phyloP scores from a whole-genome alignment of 1,140 invertebrate genomes.

The Anastatus disparis region DNA sequence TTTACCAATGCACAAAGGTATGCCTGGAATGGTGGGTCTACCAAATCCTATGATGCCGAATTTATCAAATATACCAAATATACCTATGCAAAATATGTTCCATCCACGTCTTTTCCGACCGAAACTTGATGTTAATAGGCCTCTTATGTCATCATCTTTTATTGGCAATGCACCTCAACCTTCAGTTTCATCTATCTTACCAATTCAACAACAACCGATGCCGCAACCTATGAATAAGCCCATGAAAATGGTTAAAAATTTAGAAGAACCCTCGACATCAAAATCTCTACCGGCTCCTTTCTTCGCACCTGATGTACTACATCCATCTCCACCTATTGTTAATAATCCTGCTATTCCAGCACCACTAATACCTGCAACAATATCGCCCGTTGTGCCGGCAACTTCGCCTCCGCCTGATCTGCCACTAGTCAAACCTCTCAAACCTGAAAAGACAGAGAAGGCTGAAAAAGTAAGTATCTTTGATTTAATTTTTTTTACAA shows the following conservation, averaged over 20 bases:
- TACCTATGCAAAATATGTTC: slow-evolving; percentile 47
- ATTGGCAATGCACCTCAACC: not conserved
- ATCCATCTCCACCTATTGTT: not conserved
- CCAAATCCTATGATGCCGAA: slow-evolving; percentile 67
- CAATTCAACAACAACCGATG: not conserved
- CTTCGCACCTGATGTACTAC: not conserved
- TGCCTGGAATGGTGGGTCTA: slow-evolving; percentile 66
- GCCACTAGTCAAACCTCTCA: slow-evolving; percentile 36
- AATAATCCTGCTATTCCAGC: slow-evolving; percentile 9
- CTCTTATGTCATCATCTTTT: slow-evolving; percentile 6
- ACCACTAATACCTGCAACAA: slow-evolving; percentile 31
- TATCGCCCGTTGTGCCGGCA: slow-evolving; percentile 39
- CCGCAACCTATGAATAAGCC: not conserved
- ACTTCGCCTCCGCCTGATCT: slow-evolving; percentile 8
- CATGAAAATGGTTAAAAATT: not conserved
- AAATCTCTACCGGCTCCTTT: not conserved
- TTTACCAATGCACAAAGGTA: slow-evolving; percentile 57
- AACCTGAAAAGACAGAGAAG: slow-evolving; percentile 56
- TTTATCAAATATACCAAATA: slow-evolving; percentile 57
- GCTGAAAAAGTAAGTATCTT: slow-evolving; percentile 52
- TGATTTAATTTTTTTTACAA: not conserved
- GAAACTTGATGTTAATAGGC: slow-evolving; percentile 2
- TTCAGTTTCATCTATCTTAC: not conserved
- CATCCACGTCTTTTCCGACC: slow-evolving; percentile 51
- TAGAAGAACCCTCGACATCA: not conserved